Percentiles rank a stretch among this genome's conserved stretches.
Conservation (phyloP, 2,888 invertebrate species). For the Axea sp. region DNA sequence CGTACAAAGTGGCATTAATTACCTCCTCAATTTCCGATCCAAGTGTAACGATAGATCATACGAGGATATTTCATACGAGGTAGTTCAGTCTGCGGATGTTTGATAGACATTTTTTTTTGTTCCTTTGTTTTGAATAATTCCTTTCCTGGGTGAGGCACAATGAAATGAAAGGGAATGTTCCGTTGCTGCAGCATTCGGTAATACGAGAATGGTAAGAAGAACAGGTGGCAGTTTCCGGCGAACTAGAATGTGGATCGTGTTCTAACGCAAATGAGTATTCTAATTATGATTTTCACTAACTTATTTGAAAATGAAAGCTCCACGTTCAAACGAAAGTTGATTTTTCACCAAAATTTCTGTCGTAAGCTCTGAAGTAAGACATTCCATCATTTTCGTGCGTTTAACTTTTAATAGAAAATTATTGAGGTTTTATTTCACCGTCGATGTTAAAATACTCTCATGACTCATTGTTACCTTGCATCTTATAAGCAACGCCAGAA, state of each 20-base stretch:
- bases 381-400: no score
- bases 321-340: no score
- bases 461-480: constrained; percentile 7
- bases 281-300: constrained; percentile 24
- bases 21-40: no score
- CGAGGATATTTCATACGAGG: no score
- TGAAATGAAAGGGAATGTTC: constrained; percentile 47
- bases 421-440: no score
- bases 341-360: no score
- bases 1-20: no score
- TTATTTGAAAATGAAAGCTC: constrained; percentile 33
- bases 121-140: constrained; percentile 11
- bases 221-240: constrained; percentile 48
- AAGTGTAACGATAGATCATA: no score
- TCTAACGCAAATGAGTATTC: constrained; percentile 39
- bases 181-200: constrained; percentile 32
- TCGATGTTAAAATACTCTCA: no score
- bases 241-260: constrained; percentile 47
- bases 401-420: no score
- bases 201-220: constrained; percentile 42
- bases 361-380: background rate
- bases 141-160: constrained; percentile 9
- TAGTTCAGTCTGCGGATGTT: no score
- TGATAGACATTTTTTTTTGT: constrained; percentile 7
- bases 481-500: constrained; percentile 29